Conservation (phyloP, 2,797 vertebrate species). For the Ataeniobius toweri region DNA sequence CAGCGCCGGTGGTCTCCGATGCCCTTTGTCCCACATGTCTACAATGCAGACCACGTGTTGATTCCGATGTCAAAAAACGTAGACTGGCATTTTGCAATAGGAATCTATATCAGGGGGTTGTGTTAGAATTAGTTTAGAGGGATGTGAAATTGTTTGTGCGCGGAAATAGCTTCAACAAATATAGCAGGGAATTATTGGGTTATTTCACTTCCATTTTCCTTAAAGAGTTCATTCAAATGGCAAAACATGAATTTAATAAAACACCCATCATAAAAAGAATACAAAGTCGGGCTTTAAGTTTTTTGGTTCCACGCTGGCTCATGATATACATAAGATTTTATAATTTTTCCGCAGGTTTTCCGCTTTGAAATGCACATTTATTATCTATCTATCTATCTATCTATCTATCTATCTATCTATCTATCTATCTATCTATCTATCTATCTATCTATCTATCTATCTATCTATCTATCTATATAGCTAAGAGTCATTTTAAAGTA, state of each 20-base stretch:
- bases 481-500: neutral
- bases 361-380: neutral
- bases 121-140: conserved; percentile 2
- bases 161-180: conserved; percentile 5
- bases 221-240: conserved; percentile 5
- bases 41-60: conserved; percentile 82
- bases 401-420: too few relatives aligned
- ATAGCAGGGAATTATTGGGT: neutral
- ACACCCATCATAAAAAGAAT: neutral
- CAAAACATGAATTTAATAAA: conserved; percentile 1
- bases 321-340: neutral
- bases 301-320: too few relatives aligned
- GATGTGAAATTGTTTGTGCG: conserved; percentile 2
- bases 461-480: too few relatives aligned
- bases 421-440: too few relatives aligned
- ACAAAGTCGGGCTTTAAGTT: neutral
- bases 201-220: conserved; percentile 37
- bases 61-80: conserved; percentile 70
- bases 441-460: too few relatives aligned
- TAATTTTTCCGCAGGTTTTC: conserved; percentile 5
- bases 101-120: neutral
- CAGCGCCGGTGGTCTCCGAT: conserved; percentile 68
- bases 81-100: conserved; percentile 26
- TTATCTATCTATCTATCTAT: too few relatives aligned
- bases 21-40: conserved; percentile 81